Evolutionary conservation across 2,113 vertebrate genomes (phyloP), one percentile per base, ranked within the genome.

Genomic region (Tylochromis polylepis): DNA sequence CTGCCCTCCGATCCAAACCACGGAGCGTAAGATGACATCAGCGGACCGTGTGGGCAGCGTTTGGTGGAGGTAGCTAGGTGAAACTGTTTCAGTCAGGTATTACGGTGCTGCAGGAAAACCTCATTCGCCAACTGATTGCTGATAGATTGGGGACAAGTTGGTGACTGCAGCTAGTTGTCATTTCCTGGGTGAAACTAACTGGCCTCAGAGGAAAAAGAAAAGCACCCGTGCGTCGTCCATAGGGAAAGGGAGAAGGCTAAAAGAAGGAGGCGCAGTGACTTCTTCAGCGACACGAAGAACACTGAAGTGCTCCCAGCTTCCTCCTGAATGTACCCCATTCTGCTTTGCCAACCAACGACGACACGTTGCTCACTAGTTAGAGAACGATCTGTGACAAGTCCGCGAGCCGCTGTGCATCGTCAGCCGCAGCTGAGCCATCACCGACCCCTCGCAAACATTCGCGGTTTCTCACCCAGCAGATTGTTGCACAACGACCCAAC

Each of bases 21-120:
- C 49, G 3, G 16, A 51, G 4, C 22, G 6, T 3, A 49, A 49
- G 16, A 49, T 8, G 3, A 16, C 14, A 49, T 29, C 43, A 5
- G 22, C 18, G 2, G 5, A 0, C 18, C 2, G 41, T 29, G 5
- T 11, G 67, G 22, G 22, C 22, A 3, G 24, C 3, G 12, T 41
- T 75, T 24, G 5, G 15, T 29, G 41, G 15, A 20, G 41, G 67
- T 46, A 1, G 22, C 14, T 72, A 0, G 65, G 14, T 72, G 67
- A 46, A 27, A 27, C 1, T 27, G 3, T 15, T 4, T n/a, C 38
- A 46, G 0, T 6, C 38, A 1, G 5, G 0, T 6, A 49, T 6
- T 6, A 27, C 1, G 14, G 14, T 49, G 43, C 43, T 27, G 41
- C 38, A 72, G 27, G 22, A 12, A 49, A 75, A 29, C 24, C 9